phyloP scores from a whole-genome alignment of 1,140 invertebrate species.

The Apis florea region DNA sequence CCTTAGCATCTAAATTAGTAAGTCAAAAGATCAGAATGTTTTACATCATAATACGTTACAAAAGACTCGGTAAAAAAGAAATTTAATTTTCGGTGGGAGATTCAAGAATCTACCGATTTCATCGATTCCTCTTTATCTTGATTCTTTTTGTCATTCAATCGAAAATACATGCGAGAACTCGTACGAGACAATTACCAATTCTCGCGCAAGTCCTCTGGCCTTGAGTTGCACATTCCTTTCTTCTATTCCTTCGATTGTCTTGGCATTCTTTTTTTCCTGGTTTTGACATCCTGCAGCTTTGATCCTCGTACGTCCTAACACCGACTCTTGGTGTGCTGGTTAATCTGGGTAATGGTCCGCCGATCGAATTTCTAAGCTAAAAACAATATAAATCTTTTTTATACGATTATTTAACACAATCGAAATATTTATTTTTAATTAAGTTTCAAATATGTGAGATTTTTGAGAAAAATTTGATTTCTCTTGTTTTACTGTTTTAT shows the following conservation, averaged over 20 bases:
- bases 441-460: neutral
- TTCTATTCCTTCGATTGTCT: constrained; percentile 75
- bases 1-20: neutral
- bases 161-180: constrained; percentile 78
- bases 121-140: neutral
- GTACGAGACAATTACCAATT: constrained; percentile 75
- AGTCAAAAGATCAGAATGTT: neutral
- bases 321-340: constrained; percentile 60
- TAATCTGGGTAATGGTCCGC: constrained; percentile 53
- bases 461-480: neutral
- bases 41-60: neutral
- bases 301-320: constrained; percentile 29
- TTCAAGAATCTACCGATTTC: constrained; percentile 11
- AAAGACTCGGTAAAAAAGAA: neutral
- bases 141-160: constrained; percentile 63
- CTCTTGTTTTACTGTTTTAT: neutral
- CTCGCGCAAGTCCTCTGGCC: constrained; percentile 73
- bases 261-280: constrained; percentile 70
- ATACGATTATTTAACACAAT: neutral
- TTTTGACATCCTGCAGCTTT: constrained; percentile 44
- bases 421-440: neutral
- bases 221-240: constrained; percentile 74
- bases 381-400: neutral
- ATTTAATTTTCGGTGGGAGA: constrained; percentile 1
- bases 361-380: constrained; percentile 42